These are phyloP conservation scores for Melanostoma scalare DNA, from an alignment of 2,888 invertebrate genomes.

Conservation along the genomic window DNA sequence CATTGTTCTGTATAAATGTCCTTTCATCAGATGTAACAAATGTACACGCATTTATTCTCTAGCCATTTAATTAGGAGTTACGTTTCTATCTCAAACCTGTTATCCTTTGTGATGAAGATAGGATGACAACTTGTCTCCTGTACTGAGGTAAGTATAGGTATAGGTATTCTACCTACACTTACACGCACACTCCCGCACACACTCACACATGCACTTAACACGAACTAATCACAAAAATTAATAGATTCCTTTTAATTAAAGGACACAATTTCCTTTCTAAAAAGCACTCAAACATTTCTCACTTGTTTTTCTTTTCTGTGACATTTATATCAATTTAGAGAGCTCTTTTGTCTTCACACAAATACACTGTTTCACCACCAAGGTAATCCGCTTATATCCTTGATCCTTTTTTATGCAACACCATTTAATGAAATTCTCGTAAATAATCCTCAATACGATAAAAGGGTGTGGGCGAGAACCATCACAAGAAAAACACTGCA, in stretches of 20 bases:
- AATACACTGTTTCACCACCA: constrained; percentile 35
- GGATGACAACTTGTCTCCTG: background rate
- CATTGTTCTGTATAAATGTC: constrained; percentile 40
- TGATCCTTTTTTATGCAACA: constrained; percentile 38
- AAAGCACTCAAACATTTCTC: constrained; percentile 37
- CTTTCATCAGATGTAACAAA: constrained; percentile 50
- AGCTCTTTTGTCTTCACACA: constrained; percentile 43
- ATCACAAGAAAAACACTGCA: constrained; percentile 45
- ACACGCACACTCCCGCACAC: constrained; percentile 19
- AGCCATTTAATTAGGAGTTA: constrained; percentile 54
- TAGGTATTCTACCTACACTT: constrained; percentile 7
- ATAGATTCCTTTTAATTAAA: constrained; percentile 43
- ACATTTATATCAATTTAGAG: background rate
- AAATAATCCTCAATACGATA: constrained; percentile 56
- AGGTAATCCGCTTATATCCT: constrained; percentile 59
- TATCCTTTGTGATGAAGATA: constrained; percentile 47
- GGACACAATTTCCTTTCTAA: constrained; percentile 4
- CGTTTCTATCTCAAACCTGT: constrained; percentile 66
- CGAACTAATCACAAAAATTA: constrained; percentile 34
- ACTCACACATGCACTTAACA: constrained; percentile 27
- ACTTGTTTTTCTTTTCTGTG: constrained; percentile 29
- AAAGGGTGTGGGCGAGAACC: constrained; percentile 38
- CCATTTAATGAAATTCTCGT: constrained; percentile 55
- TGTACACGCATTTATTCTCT: constrained; percentile 8
- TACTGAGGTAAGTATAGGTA: background rate